Evolutionary conservation across 1,140 invertebrate genomes (phyloP).

Genomic region (Uloborus diversus): DNA sequence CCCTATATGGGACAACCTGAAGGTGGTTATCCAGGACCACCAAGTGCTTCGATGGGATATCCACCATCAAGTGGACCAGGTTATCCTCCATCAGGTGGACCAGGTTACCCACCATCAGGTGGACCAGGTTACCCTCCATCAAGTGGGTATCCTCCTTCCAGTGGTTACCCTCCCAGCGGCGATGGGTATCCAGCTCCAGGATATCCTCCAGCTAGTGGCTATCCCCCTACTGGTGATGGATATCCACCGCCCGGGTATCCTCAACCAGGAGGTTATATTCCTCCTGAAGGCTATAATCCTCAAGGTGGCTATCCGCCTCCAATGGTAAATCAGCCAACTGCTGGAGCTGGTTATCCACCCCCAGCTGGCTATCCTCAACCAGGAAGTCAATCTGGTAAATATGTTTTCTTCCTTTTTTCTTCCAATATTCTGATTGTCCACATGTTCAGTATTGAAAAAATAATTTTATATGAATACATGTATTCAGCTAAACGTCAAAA

Average conservation of each 20-base stretch:
- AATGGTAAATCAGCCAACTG: not conserved
- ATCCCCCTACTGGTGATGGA: not conserved
- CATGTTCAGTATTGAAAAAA: no score
- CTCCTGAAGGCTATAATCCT: not conserved
- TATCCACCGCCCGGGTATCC: not conserved
- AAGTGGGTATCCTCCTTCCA: constrained; percentile 6
- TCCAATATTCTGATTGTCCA: no score
- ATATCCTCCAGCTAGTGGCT: constrained; percentile 13
- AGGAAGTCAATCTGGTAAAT: not conserved
- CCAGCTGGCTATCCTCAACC: not conserved
- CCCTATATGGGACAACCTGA: no score
- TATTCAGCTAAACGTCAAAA: not conserved
- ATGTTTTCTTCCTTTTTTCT: no score
- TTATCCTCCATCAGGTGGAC: not conserved
- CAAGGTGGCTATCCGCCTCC: not conserved
- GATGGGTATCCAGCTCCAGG: not conserved
- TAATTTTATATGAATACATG: no score
- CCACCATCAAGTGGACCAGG: not conserved
- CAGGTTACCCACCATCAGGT: constrained; percentile 16
- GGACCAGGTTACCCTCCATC: not conserved
- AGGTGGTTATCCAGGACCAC: not conserved
- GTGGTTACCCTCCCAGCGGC: not conserved
- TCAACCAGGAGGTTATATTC: constrained; percentile 3
- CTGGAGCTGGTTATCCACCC: not conserved
- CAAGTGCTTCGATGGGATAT: no score